Base-by-base conservation (phyloP, 2,888 invertebrate genomes). In the Camptogramma bilineatum region DNA sequence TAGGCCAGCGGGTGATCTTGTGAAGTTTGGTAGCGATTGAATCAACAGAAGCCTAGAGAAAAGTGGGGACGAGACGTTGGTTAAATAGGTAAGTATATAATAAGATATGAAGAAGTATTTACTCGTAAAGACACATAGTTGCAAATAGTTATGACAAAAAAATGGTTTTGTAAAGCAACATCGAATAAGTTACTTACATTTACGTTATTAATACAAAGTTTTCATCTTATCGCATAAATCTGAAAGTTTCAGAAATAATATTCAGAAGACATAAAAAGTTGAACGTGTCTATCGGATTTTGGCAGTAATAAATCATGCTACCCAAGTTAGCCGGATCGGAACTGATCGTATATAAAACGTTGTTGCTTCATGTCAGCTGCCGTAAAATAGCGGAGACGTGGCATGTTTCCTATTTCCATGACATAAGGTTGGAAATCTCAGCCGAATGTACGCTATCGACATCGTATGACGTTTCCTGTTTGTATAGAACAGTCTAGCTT, bases 251-350 rank as follows among this genome's bases (percentile, higher is more conserved):
- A 51, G 54, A 65, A 68, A 68, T 66, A 53, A 63, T 68, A 64
- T 68, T 66, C 48, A 54, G 54, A 52, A 57, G 62, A 59, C 51
- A 62, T 67, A 67, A 67, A 68, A 70, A 68, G 62, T 66, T 70
- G 52, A 70, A 70, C 68, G 57, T 70, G 68, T 71, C 68, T 68
- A 70, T 70, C 64, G 64, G 47, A 58, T 64, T 66, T 66, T 52
- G 57, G 62, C 57, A 54, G 66, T 66, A 60, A 70, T 68, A 70
- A 68, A 68, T 70, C 64, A 70, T 62, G 64, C 54, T 58, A 58
- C 58, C 34, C 50, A 56, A 64, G 66, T 62, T 52, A 48, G 56
- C 46, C 44, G 54, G 34, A 8, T 48, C n/a, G 19, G 10, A 54
- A 46, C 46, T 46, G 46, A 54, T 54, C 46, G 44, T 19, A 48